These are phyloP conservation scores for Xestia rhomboidea DNA, from an alignment of 2,888 invertebrate genomes.

Conservation along the genomic window DNA sequence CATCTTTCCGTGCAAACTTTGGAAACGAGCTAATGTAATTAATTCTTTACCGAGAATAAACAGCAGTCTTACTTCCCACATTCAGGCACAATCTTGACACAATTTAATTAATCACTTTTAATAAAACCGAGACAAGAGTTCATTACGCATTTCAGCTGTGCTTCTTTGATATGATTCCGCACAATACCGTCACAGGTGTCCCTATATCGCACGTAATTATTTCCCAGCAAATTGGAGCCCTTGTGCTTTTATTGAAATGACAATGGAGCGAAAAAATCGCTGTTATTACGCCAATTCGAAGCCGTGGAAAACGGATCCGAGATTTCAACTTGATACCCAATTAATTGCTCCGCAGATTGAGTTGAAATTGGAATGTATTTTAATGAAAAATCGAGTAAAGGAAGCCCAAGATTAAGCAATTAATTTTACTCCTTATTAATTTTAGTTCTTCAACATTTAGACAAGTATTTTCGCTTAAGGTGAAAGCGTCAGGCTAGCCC, in stretches of 20 bases:
- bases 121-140: slow-evolving; percentile 8
- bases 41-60: background rate
- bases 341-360: slow-evolving; percentile 23
- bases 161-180: background rate
- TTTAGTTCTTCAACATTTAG: background rate
- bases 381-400: slow-evolving; percentile 13
- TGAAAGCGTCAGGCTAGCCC: no score
- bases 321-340: slow-evolving; percentile 8
- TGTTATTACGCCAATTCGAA: slow-evolving; percentile 15
- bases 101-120: slow-evolving; percentile 19
- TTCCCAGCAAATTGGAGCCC: slow-evolving; percentile 11
- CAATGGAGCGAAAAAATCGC: slow-evolving; percentile 26
- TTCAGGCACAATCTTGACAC: background rate
- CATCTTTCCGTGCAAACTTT: background rate
- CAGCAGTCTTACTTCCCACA: background rate
- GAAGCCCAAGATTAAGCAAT: background rate
- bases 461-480: background rate
- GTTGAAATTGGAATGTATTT: slow-evolving; percentile 29
- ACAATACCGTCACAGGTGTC: slow-evolving; percentile 27
- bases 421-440: slow-evolving; percentile 1
- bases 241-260: slow-evolving; percentile 29
- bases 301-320: background rate
- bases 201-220: slow-evolving; percentile 27
- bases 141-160: slow-evolving; percentile 17
- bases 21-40: background rate